Evolutionary conservation across 1,140 invertebrate genomes (phyloP).

Genomic region (Rhopalosiphum maidis): DNA sequence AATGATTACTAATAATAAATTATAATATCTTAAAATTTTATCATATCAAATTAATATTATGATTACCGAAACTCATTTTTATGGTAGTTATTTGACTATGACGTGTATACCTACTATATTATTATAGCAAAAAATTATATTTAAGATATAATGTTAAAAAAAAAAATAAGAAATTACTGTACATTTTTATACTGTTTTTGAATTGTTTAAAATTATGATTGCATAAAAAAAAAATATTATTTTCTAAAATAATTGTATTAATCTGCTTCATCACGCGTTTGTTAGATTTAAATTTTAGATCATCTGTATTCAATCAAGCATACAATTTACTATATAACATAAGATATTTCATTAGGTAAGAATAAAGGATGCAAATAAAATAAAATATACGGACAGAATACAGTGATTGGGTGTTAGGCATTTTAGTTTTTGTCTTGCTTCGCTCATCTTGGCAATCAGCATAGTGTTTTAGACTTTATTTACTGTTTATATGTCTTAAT

Average conservation of each 20-base stretch:
- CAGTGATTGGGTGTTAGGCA: neutral
- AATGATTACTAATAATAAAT: neutral
- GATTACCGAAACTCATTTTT: neutral
- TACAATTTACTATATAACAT: neutral
- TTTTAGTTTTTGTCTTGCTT: neutral
- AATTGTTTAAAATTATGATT: neutral
- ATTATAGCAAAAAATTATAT: neutral
- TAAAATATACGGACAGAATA: neutral
- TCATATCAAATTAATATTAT: neutral
- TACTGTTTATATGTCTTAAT: neutral
- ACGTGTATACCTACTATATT: neutral
- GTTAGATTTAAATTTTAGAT: neutral
- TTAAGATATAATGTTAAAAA: neutral
- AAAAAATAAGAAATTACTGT: neutral
- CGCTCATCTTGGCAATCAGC: neutral
- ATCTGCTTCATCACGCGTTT: neutral
- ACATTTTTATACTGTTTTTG: neutral
- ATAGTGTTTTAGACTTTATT: neutral
- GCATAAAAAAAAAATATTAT: neutral
- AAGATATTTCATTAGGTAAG: neutral
- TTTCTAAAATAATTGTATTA: neutral
- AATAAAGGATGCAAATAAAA: neutral
- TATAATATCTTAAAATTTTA: neutral
- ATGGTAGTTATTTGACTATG: neutral
- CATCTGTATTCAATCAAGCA: constrained; percentile 5